Evolutionary conservation across 1,140 invertebrate species (phyloP), one percentile per base, ranked within the genome.

Genomic region (Drosophila nikananu): DNA sequence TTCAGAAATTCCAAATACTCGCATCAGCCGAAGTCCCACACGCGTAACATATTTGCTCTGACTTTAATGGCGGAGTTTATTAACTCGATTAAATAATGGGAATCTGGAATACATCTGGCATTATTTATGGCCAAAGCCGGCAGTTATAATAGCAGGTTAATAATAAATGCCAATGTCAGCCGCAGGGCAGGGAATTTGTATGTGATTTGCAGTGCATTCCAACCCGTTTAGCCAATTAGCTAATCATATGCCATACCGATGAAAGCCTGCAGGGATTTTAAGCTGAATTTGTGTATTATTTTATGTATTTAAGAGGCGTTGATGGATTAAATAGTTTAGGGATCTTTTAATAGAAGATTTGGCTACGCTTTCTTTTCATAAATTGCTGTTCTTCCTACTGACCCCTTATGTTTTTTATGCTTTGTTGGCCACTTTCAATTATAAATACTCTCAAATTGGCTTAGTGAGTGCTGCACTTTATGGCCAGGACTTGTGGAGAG

Each of bases 391-490:
- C 5, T 15, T 23, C 13, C 5, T 10, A 2, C 15, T 52, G 5
- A 32, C 2, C 15, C 35, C 21, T 39, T 57, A 25, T 5, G 5
- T 25, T 39, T 57, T 44, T 65, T n/a, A 57, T 35, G 35, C 46
- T 27, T 68, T 23, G 23, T 51, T 37, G 55, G 68, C 35, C 21
- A 75, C 54, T 75, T 79, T 79, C 68, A 79, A 83, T 83, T 83
- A 83, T 75, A 79, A 68, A 62, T 60, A 70, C 60, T 65, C 21
- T 59, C 21, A 68, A 83, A 79, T 83, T 83, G 81, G 76, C 64
- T 83, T 66, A 63, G 57, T 59, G 49, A 57, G 57, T 54, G 25
- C 37, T 83, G 61, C 61, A 59, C 65, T 79, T 75, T 76, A 79
- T 59, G 46, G 57, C 39, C 64, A 58, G 51, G n/a, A 83, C 75